Evolutionary conservation across 2,888 invertebrate genomes (phyloP), one percentile per base, ranked within the genome.

Genomic region (Drosophila picticornis): DNA sequence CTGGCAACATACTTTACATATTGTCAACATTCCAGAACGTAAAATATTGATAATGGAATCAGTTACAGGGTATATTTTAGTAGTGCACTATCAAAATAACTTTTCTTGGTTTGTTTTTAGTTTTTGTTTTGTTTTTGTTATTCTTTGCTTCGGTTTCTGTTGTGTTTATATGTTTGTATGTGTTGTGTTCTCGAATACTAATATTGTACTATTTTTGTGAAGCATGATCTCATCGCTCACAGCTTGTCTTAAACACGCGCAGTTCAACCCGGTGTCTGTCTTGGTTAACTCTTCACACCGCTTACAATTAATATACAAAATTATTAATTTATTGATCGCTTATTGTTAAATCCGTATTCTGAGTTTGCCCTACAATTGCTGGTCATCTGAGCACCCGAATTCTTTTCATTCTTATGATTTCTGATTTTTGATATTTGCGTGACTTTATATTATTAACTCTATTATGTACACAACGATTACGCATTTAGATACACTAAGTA

Each of bases 181-280:
- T 29, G 29, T 29, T 84, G 71, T 75, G 51, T 72, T 80, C 75
- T 72, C 80, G 83, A 71, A 77, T 80, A 78, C 78, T 80, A 75
- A 80, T 80, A 80, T 72, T 75, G 80, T 79, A 75, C 77, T 87
- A 89, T 84, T 85, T 90, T 70, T 77, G 80, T 78, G 82, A 80
- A 72, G 79, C 80, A 83, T 90, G 89, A 90, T 89, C 89, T 90
- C 90, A 90, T 90, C 86, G 77, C 66, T 73, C 77, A 46, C 46
- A 74, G 77, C 79, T 75, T 76, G 69, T 78, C 81, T 78, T 77
- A 75, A 77, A 90, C 81, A 83, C 83, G 77, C 86, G 86, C 83
- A 80, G 80, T 73, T 83, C 61, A 83, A 74, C 67, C 72, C 66
- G 67, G 60, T 73, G 65, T 75, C 59, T 73, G 65, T 77, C 77